Base-by-base conservation (phyloP, 2,888 invertebrate genomes). In the Nudaria mundana region DNA sequence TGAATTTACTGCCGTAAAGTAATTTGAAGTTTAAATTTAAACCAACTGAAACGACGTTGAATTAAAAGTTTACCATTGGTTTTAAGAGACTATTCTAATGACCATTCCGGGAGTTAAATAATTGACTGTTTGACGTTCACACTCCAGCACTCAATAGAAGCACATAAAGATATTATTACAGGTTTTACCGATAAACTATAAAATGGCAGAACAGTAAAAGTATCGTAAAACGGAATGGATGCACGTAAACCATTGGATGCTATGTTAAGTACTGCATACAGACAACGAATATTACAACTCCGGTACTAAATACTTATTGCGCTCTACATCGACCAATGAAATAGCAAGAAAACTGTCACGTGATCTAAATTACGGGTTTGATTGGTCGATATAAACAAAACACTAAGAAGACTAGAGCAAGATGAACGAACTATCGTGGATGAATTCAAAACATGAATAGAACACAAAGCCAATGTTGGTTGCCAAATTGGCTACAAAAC, bases 191-290 rank as follows among this genome's bases (percentile, higher is more conserved):
- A n/a, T 35, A 48, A 49, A 45, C 58, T 37, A 52, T 67, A 61
- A 71, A 67, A 60, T 47, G 44, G 48, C 36, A 36, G 52, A 44
- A 55, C 60, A 61, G 59, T 68, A 73, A 71, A 69, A 66, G 41
- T 18, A 42, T 52, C 52, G 53, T 71, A 65, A 71, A 71, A 48
- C 24, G 22, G 44, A 64, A 61, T 61, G 56, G 57, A 58, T 64
- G 63, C 56, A 63, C 50, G 48, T 58, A 49, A 53, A 46, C 46
- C 39, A 36, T 44, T 40, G 16, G 41, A 40, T 33, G 38, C 38
- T 42, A 34, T 35, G 25, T 4, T 13, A 40, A 32, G 37, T 44
- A 40, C 45, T 47, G 60, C 47, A 47, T 29, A 42, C 16, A 26
- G 45, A 29, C 16, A 48, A 42, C n/a, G n/a, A n/a, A n/a, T n/a